Conservation (phyloP, 2,888 invertebrate species). For the Gastrophysa polygoni region DNA sequence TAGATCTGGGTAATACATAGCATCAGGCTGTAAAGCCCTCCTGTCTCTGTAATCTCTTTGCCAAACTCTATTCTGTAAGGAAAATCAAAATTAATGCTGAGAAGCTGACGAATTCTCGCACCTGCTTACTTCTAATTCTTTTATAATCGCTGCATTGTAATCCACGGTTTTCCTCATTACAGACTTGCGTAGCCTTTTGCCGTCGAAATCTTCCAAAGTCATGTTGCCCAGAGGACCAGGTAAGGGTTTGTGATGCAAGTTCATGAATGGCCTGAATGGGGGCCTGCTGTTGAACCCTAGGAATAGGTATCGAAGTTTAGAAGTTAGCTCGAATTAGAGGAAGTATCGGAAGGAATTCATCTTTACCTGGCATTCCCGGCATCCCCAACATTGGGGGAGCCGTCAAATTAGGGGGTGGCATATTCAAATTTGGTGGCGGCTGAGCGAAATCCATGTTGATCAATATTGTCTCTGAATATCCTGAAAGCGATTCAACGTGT, state of each 20-base stretch:
- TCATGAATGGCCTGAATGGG: conserved; percentile 56
- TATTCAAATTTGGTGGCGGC: conserved; percentile 60
- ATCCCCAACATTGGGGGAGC: conserved; percentile 50
- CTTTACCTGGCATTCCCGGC: not conserved
- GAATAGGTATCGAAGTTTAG: too few relatives aligned
- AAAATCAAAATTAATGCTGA: not conserved
- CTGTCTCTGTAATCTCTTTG: conserved; percentile 91
- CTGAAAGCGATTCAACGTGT: not conserved
- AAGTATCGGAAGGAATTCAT: not conserved
- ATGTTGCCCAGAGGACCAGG: conserved; percentile 64
- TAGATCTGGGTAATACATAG: conserved; percentile 91
- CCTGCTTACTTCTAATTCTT: conserved; percentile 79
- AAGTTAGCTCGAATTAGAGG: not conserved
- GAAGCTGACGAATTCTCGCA: not conserved
- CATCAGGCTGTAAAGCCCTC: conserved; percentile 90
- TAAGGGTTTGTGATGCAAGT: conserved; percentile 52
- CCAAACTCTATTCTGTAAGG: conserved; percentile 84
- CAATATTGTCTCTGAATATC: too few relatives aligned
- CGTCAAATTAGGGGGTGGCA: conserved; percentile 58
- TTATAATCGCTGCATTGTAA: conserved; percentile 94
- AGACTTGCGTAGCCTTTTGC: conserved; percentile 92
- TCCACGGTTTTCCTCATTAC: conserved; percentile 98
- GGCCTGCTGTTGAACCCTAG: conserved; percentile 48
- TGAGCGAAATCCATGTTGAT: conserved; percentile 54
- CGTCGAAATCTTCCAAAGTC: conserved; percentile 92